These are phyloP conservation scores for Meiosimyza decipiens DNA, from an alignment of 2,888 invertebrate species.

Conservation along the genomic window DNA sequence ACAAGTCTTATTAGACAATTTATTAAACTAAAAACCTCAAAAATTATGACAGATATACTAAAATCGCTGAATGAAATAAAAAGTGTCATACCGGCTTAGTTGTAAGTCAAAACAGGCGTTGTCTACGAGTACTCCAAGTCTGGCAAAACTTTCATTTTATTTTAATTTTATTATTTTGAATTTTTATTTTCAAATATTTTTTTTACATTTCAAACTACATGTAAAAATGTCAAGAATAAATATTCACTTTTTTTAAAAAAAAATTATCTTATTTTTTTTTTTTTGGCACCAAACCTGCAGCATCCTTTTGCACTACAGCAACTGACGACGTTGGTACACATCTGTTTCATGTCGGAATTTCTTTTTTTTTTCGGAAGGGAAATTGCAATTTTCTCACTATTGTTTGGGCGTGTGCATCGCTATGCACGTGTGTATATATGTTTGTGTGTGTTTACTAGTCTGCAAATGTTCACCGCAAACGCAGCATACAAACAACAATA, in stretches of 20 bases:
- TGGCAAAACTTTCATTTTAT: not conserved
- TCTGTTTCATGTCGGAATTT: conserved; percentile 29
- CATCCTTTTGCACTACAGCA: not conserved
- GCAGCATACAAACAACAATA: conserved; percentile 8
- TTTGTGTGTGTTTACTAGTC: not conserved
- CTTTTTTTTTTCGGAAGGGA: not conserved
- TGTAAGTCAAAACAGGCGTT: no score
- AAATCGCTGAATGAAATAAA: no score
- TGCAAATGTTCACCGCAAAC: conserved; percentile 30
- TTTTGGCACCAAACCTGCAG: not conserved
- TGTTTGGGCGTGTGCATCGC: conserved; percentile 20
- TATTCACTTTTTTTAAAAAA: not conserved
- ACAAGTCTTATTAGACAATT: no score
- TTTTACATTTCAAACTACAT: not conserved
- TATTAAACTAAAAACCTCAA: not conserved
- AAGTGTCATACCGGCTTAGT: no score
- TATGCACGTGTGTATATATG: not conserved
- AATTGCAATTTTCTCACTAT: conserved; percentile 29
- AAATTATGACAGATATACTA: not conserved
- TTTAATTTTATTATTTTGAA: not conserved
- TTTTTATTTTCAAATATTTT: not conserved
- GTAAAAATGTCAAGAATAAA: conserved; percentile 10
- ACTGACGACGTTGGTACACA: conserved; percentile 3
- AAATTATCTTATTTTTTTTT: conserved; percentile 6
- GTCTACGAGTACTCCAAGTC: no score